phyloP scores from a whole-genome alignment of 23 tunicate species.

The Trididemnum clinides region DNA sequence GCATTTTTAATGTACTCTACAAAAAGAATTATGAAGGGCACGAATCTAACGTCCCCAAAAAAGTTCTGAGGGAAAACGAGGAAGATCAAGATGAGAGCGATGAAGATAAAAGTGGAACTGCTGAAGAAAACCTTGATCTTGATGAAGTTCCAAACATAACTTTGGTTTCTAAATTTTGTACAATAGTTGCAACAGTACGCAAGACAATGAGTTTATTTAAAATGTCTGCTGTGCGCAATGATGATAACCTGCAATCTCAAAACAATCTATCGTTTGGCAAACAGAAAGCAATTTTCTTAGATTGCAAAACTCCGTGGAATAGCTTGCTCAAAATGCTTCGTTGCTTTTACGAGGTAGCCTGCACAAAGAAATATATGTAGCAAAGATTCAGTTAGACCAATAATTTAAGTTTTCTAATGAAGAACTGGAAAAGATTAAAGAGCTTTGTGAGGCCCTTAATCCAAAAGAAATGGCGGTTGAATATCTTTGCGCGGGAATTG shows the following conservation, averaged over 20 bases:
- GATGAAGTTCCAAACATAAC: background rate
- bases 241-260: background rate
- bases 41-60: background rate
- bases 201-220: background rate
- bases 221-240: conserved; percentile 1
- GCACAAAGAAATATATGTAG: conserved; percentile 6
- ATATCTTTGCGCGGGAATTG: background rate
- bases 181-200: background rate
- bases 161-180: background rate
- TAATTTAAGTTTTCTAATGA: background rate
- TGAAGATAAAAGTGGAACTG: background rate
- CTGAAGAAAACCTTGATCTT: background rate
- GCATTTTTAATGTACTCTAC: background rate
- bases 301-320: conserved; percentile 30
- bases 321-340: conserved; percentile 27
- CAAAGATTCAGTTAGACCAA: background rate
- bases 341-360: background rate
- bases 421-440: background rate
- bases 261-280: background rate
- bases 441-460: conserved; percentile 2
- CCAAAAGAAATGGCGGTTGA: conserved; percentile 13
- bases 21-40: background rate
- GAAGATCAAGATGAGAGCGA: background rate
- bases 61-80: background rate
- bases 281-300: background rate